Base-by-base conservation (phyloP, 1,140 invertebrate genomes). In the Euschistus heros region DNA sequence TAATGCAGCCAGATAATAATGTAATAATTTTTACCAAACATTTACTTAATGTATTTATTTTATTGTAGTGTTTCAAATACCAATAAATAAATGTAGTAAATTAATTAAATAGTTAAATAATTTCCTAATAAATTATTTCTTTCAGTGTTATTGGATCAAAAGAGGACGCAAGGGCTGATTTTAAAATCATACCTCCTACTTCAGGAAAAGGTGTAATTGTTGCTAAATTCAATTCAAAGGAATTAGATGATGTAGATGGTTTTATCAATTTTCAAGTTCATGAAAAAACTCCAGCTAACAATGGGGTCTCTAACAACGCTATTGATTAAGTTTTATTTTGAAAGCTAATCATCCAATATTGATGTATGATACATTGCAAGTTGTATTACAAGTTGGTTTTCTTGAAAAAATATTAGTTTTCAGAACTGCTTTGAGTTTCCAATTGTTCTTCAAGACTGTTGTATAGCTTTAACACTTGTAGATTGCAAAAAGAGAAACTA, bases 191-290 rank as follows among this genome's bases (percentile, higher is more conserved):
- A 0, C 89, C 91, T 4, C 82, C 80, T 1, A 81, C 82, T 71
- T 79, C 80, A 0, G 91, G 91, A 0, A 81, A 83, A 20, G 83
- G 85, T 66, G 87, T 88, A 3, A 83, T 94, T 66, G 81, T 84
- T 30, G 88, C 85, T 0, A 92, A 91, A 73, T 94, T 94, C 73
- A 80, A 79, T 52, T 90, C 86, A 5, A 87, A 85, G 66, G 87
- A 93, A 74, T 76, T 94, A 52, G 81, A 85, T 47, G 91, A 92
- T 73, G 87, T 92, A 1, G 89, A 92, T 72, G 91, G 91, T 10
- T 91, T 86, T 74, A 71, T 84, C 15, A 54, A 64, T 64, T 33
- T 64, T 7, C 27, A 30, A 22, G 30, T 60, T 60, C 17, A 15
- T 8, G 57, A 60, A 18, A 60, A 27, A 33, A 18, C 3, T 17